Evolutionary conservation across 2,888 invertebrate genomes (phyloP).

Genomic region (Caenorhabditis zanzibari): DNA sequence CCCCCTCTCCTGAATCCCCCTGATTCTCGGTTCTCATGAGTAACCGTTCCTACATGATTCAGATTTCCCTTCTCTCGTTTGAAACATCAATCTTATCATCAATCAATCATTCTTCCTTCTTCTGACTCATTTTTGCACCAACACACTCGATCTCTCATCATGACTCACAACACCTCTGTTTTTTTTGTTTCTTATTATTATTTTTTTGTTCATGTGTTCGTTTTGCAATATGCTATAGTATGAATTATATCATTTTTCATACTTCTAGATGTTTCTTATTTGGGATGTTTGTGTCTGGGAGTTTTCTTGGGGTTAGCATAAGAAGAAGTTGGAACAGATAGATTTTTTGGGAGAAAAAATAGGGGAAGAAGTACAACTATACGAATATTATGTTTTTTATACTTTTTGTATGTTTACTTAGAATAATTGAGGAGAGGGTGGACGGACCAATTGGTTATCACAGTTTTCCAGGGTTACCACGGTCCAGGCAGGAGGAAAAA

Average conservation of each 20-base stretch:
- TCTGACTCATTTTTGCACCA: slow-evolving; percentile 22
- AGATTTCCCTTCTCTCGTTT: neutral
- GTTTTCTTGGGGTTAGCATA: neutral
- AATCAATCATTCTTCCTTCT: slow-evolving; percentile 9
- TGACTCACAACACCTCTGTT: neutral
- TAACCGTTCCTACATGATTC: slow-evolving; percentile 8
- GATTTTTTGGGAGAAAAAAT: neutral
- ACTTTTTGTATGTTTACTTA: neutral
- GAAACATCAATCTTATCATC: slow-evolving; percentile 24
- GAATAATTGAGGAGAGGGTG: neutral
- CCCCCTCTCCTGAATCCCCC: neutral
- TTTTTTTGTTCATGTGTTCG: neutral
- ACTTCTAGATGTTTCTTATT: neutral
- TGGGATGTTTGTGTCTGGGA: neutral
- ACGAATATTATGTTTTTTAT: slow-evolving; percentile 9
- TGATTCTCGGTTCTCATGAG: neutral
- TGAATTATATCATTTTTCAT: slow-evolving; percentile 14
- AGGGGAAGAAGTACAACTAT: slow-evolving; percentile 9
- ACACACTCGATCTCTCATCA: neutral
- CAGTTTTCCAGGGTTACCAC: too few relatives aligned
- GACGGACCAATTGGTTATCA: neutral
- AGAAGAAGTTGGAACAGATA: neutral
- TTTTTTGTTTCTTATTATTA: neutral
- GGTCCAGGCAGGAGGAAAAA: too few relatives aligned
- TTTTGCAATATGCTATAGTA: slow-evolving; percentile 9